Evolutionary conservation across 2,113 vertebrate genomes (phyloP), one percentile per base, ranked within the genome.

Genomic region (Stigmatopora argus): DNA sequence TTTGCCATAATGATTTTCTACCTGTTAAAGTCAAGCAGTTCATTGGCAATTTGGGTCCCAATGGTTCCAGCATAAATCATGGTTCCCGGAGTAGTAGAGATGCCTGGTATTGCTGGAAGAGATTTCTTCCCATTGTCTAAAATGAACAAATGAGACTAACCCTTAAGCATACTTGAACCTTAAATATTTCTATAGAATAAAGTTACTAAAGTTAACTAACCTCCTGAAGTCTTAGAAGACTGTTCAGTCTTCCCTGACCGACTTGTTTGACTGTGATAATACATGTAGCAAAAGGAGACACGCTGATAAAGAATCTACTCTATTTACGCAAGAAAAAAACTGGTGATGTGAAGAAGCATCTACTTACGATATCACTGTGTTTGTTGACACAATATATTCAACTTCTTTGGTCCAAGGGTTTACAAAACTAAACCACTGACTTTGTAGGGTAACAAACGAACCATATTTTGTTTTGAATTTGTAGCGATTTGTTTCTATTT

Each of bases 371-470:
- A 94, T 90, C 61, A 96, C 92, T 38, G 92, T 95, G 79, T 95
- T 96, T 64, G 92, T 93, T 75, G 94, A 96, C 65, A 96, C 94
- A 55, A 96, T 94, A 82, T 95, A 96, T 80, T 96, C 94, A 76
- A 95, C 89, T 84, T 96, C 94, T 92, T 95, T 96, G 91, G 94
- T 96, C 94, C 94, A 96, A 0, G 94, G 94, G 82, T 96, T 96
- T 75, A 94, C 89, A 91, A 96, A 96, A 90, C 94, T 94, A 91
- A 95, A 95, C 94, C 94, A 95, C 82, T 93, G 93, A 86, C 94
- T 96, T 89, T 90, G 92, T 64, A 96, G 87, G 46, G 91, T 94
- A 80, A 96, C 86, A 45, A 94, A 96, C 62, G 91, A 94, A 35
- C 94, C 93, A 18, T 91, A 86, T 89, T 94, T 95, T 14, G 92